Evolutionary conservation across 1,140 invertebrate genomes (phyloP), one percentile per base, ranked within the genome.

Genomic region (Macrosteles quadrilineatus): DNA sequence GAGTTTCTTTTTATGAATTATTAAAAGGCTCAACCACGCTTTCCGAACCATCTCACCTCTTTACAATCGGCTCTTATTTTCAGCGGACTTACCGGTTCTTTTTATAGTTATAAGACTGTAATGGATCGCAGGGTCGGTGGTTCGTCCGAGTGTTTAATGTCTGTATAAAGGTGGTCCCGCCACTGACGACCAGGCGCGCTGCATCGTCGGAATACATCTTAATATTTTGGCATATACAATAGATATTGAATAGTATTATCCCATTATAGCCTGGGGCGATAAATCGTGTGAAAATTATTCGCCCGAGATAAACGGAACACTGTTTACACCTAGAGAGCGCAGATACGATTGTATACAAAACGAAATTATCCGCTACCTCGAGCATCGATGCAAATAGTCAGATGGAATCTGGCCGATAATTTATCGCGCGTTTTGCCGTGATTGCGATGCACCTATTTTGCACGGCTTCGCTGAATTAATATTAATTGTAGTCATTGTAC

Each of bases 161-260:
- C 59, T 63, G 59, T 17, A 9, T 63, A 63, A 31, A 19, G 59
- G 59, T 63, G 59, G 59, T 63, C 59, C 59, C 31, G 47, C 14
- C 47, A 21, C 47, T 50, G n/a, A 50, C 47, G 47, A 50, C 14
- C n/a, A n/a, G 47, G 6, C n/a, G 47, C 21, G 47, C 47, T 29
- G 55, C 19, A 23, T 25, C 27, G n/a, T 12, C 23, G 62, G 63
- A 66, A 66, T 66, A 66, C 27, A 66, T 66, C 63, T 66, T 29
- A 66, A 66, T 66, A 66, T 66, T 66, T 66, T 45, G 63, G 63
- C 27, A 45, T 43, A 66, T 19, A 66, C 63, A 43, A 66, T 66
- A 45, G 40, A 45, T 21, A 66, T 43, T 27, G 36, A 9, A 2
- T 25, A 19, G 12, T 17, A 25, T 29, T 23, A 21, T 23, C 23